phyloP scores from a whole-genome alignment of 2,113 vertebrate genomes.

The Rhinopomastus cyanomelas region DNA sequence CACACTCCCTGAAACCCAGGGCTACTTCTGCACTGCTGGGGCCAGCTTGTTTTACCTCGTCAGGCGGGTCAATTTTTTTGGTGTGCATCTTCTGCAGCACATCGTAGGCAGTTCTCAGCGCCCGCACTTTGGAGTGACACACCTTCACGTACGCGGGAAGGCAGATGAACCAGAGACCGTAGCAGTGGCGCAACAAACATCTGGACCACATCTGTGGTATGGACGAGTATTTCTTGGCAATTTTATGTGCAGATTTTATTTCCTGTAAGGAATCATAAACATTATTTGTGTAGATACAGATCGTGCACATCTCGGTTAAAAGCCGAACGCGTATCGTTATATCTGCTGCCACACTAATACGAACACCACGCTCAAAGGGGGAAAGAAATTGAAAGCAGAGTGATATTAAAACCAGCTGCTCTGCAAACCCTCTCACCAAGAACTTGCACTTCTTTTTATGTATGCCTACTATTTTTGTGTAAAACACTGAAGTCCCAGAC shows the following conservation, averaged over 20 bases:
- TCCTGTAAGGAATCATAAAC: conserved; percentile 77
- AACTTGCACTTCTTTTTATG: not conserved
- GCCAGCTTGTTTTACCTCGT: conserved; percentile 81
- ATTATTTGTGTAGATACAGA: not conserved
- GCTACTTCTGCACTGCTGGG: not conserved
- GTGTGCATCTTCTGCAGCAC: conserved; percentile 94
- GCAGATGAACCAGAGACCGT: conserved; percentile 98
- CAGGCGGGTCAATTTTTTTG: conserved; percentile 93
- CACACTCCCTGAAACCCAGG: accelerated
- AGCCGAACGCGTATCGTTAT: not conserved
- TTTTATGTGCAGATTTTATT: conserved; percentile 93
- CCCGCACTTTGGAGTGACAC: conserved; percentile 94
- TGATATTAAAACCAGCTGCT: not conserved
- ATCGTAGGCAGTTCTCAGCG: conserved; percentile 91
- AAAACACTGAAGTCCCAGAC: not conserved
- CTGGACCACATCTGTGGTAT: conserved; percentile 98
- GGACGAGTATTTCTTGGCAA: conserved; percentile 92
- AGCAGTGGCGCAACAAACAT: conserved; percentile 93
- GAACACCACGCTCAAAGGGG: not conserved
- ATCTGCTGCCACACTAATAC: not conserved
- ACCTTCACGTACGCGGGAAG: conserved; percentile 89
- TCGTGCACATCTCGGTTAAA: no score
- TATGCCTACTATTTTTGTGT: not conserved
- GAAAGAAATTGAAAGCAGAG: not conserved
- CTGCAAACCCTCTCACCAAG: not conserved